phyloP scores from a whole-genome alignment of 2,888 invertebrate species.

The Drosophila infuscata region DNA sequence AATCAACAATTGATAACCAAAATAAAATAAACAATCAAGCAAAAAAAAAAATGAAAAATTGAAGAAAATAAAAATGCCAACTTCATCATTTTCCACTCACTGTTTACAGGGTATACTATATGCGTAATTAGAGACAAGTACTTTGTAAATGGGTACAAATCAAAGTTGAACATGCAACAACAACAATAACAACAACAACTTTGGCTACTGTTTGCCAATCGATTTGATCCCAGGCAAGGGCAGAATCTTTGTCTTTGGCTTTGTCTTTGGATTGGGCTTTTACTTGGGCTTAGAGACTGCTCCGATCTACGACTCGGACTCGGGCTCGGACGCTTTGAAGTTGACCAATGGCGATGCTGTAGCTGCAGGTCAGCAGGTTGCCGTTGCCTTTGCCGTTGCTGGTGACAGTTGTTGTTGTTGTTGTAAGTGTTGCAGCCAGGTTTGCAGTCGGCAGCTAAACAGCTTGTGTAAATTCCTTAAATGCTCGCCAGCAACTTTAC shows the following conservation, averaged over 20 bases:
- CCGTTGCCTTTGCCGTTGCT: slow-evolving; percentile 10
- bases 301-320: not conserved
- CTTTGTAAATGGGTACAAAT: slow-evolving; percentile 59
- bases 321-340: slow-evolving; percentile 67
- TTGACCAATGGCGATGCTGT: slow-evolving; percentile 43
- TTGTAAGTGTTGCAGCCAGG: slow-evolving; percentile 28
- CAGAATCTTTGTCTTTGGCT: slow-evolving; percentile 38
- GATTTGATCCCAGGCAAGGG: slow-evolving; percentile 65
- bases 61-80: too few species aligned
- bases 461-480: slow-evolving; percentile 82
- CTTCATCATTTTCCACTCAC: not conserved
- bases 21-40: not conserved
- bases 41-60: not conserved
- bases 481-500: slow-evolving; percentile 62
- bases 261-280: not conserved
- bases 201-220: slow-evolving; percentile 73
- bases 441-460: slow-evolving; percentile 63
- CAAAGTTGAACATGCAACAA: slow-evolving; percentile 58
- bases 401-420: slow-evolving; percentile 52
- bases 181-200: slow-evolving; percentile 38
- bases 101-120: not conserved
- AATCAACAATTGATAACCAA: not conserved
- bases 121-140: slow-evolving; percentile 38
- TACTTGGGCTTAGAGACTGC: slow-evolving; percentile 1
- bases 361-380: slow-evolving; percentile 77